phyloP scores from a whole-genome alignment of 2,888 invertebrate genomes.

The Drosophila dives region DNA sequence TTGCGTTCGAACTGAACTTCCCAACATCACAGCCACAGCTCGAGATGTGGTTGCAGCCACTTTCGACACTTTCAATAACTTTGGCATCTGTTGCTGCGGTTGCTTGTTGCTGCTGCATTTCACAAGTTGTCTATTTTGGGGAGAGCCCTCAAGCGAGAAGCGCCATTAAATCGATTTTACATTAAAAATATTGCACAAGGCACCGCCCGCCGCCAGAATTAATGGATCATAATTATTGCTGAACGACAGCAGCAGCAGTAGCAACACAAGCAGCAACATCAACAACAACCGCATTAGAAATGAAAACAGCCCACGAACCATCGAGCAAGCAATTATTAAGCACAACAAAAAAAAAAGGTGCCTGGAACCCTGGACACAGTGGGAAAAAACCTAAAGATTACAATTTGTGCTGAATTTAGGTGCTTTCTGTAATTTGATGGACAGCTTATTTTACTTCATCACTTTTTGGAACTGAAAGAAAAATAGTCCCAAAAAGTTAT shows the following conservation, averaged over 20 bases:
- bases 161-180: slow-evolving; percentile 79
- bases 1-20: slow-evolving; percentile 20
- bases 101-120: slow-evolving; percentile 49
- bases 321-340: slow-evolving; percentile 30
- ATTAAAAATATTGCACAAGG: slow-evolving; percentile 80
- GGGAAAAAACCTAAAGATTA: slow-evolving; percentile 5
- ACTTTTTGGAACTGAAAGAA: neutral
- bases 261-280: slow-evolving; percentile 27
- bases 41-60: slow-evolving; percentile 36
- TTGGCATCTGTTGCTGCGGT: slow-evolving; percentile 22
- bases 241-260: slow-evolving; percentile 48
- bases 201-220: slow-evolving; percentile 72
- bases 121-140: slow-evolving; percentile 70
- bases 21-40: slow-evolving; percentile 4
- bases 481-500: neutral
- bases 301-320: slow-evolving; percentile 62
- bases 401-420: neutral
- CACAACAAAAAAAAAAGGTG: slow-evolving; percentile 19
- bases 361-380: slow-evolving; percentile 26
- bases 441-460: neutral
- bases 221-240: slow-evolving; percentile 78
- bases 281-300: slow-evolving; percentile 65
- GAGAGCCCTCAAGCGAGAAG: slow-evolving; percentile 68
- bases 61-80: slow-evolving; percentile 73
- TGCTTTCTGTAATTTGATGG: neutral